These are phyloP conservation scores for Promerops cafer DNA, from an alignment of 2,113 vertebrate species.

Conservation along the genomic window DNA sequence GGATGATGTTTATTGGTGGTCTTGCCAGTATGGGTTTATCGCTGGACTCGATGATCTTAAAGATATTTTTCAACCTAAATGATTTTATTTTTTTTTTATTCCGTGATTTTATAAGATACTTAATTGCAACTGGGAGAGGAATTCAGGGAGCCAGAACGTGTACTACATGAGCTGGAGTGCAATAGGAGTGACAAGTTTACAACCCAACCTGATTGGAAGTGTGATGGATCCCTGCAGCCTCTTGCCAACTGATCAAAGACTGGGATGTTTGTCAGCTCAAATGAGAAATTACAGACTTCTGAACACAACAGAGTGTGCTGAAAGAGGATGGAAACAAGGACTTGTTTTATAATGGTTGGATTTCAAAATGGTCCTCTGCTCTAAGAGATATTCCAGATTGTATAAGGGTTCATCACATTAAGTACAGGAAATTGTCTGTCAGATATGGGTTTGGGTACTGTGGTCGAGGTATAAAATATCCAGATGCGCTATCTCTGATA, in stretches of 20 bases:
- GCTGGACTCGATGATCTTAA: background rate
- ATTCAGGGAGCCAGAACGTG: background rate
- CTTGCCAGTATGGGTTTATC: background rate
- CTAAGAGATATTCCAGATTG: background rate
- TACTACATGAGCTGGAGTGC: background rate
- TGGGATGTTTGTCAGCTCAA: background rate
- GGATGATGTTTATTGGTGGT: background rate
- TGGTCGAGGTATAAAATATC: background rate
- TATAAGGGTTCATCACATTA: background rate
- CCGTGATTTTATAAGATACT: rapidly evolving
- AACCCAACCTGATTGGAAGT: background rate
- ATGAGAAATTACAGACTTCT: background rate
- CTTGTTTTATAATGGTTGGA: background rate
- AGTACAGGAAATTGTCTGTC: conserved; percentile 4
- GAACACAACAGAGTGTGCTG: background rate
- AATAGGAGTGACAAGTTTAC: background rate
- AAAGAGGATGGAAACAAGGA: background rate
- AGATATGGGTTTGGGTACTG: background rate
- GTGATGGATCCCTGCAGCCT: background rate
- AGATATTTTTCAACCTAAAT: background rate
- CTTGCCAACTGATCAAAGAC: background rate
- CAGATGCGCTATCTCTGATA: background rate
- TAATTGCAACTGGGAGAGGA: background rate
- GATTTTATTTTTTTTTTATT: background rate
- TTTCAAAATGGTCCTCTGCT: background rate